A percentile compares a stretch with the other conserved stretches of the same genome.
These are phyloP conservation scores for Siphamia tubifer DNA, from an alignment of 2,113 vertebrate genomes.

Conservation along the genomic window DNA sequence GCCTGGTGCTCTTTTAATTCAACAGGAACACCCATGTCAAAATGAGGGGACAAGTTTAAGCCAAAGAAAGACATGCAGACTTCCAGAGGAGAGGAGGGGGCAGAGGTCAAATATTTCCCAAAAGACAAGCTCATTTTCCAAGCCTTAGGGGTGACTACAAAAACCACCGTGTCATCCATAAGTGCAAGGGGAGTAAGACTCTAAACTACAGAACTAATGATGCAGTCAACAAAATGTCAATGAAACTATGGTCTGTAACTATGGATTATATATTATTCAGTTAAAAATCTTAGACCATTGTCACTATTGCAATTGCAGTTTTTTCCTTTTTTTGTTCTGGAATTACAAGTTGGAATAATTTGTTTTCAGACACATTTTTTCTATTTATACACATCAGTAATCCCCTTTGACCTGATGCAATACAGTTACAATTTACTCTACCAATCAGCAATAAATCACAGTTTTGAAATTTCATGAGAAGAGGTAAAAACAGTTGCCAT, in stretches of 20 bases:
- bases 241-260: background rate
- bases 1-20: conserved; percentile 49
- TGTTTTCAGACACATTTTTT: too few relatives aligned
- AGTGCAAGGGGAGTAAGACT: background rate
- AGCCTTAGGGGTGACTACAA: conserved; percentile 32
- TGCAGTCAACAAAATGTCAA: background rate
- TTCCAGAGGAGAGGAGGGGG: conserved; percentile 8
- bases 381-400: too few relatives aligned
- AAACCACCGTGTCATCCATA: conserved; percentile 1
- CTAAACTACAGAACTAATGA: background rate
- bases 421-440: too few relatives aligned
- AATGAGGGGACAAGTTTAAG: conserved; percentile 24
- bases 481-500: too few relatives aligned
- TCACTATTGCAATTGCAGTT: background rate
- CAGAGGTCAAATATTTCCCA: conserved; percentile 36
- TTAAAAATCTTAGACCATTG: background rate
- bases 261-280: background rate
- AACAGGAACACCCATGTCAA: conserved; percentile 44
- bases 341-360: too few relatives aligned
- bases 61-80: conserved; percentile 20
- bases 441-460: too few relatives aligned
- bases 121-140: conserved; percentile 30
- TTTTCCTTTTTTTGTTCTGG: too few relatives aligned
- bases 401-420: too few relatives aligned
- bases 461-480: too few relatives aligned